Evolutionary conservation across 2,888 invertebrate genomes (phyloP), one percentile per base, ranked within the genome.

Genomic region (Ceramica pisi): DNA sequence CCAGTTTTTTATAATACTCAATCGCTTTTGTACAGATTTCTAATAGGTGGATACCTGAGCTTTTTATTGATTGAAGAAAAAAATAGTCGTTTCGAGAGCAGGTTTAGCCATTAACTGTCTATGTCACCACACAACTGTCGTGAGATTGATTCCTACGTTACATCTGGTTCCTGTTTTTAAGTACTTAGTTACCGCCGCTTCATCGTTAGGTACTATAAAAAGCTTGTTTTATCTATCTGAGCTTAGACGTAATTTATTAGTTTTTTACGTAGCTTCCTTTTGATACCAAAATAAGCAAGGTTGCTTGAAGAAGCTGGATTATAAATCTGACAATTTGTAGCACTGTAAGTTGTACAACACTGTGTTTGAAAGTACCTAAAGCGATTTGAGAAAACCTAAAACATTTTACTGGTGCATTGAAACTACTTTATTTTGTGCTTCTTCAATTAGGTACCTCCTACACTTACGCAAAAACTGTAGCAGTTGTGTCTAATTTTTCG

Each of bases 121-220:
- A 60, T 67, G 63, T 67, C 44, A 64, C 53, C 21, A 10, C 41
- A 44, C 63, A 50, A 44, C 81, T 80, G 80, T 79, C 67, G 16
- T 41, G 6, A 23, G 60, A 69, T 62, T 63, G 23, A 51, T 74
- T 65, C 44, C 21, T 65, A 35, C 38, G 38, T 21, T 6, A 38
- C 53, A 66, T 56, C 23, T 67, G 2, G 46, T 71, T 60, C 51
- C 44, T 48, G 75, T 26, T 72, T 44, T 21, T 19, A 75, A 38
- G 48, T 56, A 72, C 21, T 21, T 19, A 75, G 26, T 41, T 56
- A 72, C 21, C 19, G 9, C n/a, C 57, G 16, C 16, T 51, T 16
- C n/a, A 46, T 46, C 0, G 12, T 23, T 19, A 26, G 26, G 31
- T 59, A 51, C 21, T 44, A 65, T 35, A 55, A 31, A 21, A 71